phyloP scores from a whole-genome alignment of 1,140 invertebrate genomes.

The Saccostrea echinata region DNA sequence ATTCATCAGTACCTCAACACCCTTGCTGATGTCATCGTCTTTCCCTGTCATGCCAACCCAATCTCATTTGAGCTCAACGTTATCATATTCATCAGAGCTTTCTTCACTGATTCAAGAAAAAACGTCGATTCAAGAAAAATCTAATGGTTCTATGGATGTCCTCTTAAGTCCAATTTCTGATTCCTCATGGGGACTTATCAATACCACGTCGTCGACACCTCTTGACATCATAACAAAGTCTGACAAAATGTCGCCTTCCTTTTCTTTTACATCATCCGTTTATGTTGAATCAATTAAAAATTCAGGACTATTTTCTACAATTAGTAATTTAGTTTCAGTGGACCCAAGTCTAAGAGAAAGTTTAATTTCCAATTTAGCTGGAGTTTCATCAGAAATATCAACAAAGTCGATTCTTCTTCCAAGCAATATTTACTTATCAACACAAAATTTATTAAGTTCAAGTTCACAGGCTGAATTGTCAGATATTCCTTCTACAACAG shows the following conservation, averaged over 20 bases:
- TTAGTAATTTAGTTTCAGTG: not conserved
- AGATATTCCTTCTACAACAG: too few relatives aligned
- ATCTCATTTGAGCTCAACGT: not conserved
- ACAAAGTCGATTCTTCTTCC: too few relatives aligned
- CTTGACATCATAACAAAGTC: not conserved
- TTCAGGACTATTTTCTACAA: not conserved
- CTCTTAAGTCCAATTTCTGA: not conserved
- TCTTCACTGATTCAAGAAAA: not conserved
- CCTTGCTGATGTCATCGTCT: not conserved
- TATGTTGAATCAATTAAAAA: not conserved
- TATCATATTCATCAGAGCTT: not conserved
- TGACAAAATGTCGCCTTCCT: not conserved
- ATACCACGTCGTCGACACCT: not conserved
- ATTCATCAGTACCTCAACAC: not conserved
- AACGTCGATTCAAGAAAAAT: not conserved
- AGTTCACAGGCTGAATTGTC: too few relatives aligned
- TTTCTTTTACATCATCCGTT: not conserved
- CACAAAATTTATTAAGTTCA: too few relatives aligned
- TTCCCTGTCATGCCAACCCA: not conserved
- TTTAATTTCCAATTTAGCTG: too few relatives aligned
- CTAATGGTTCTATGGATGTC: not conserved
- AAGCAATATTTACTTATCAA: too few relatives aligned
- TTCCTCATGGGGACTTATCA: not conserved
- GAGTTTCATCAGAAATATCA: too few relatives aligned
- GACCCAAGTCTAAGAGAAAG: too few relatives aligned